These are phyloP conservation scores for Cebus imitator DNA, from an alignment of 2,113 vertebrate species.

Conservation along the genomic window DNA sequence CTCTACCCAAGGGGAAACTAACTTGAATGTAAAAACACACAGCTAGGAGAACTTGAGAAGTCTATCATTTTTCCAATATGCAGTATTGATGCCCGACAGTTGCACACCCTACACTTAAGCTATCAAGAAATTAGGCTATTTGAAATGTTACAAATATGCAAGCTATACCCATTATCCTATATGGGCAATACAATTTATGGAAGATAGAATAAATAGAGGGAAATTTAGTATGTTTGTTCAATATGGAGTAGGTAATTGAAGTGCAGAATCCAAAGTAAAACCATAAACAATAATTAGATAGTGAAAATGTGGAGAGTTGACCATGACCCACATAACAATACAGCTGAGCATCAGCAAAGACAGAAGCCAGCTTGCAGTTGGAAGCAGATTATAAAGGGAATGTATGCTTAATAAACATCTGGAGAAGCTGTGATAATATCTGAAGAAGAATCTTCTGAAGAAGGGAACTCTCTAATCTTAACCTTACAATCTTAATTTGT, in stretches of 20 bases:
- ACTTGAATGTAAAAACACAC: slow-evolving; percentile 65
- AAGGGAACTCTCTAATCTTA: slow-evolving; percentile 53
- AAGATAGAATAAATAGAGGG: slow-evolving; percentile 75
- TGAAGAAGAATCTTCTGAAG: slow-evolving; percentile 49
- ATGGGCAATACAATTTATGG: slow-evolving; percentile 74
- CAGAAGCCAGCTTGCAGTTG: slow-evolving; percentile 59
- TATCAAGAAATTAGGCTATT: slow-evolving; percentile 77
- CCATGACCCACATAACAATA: slow-evolving; percentile 78
- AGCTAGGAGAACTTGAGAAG: slow-evolving; percentile 36
- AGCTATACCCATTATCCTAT: slow-evolving; percentile 70
- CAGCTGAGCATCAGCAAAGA: slow-evolving; percentile 74
- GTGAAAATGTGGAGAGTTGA: slow-evolving; percentile 72
- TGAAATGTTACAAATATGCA: slow-evolving; percentile 73
- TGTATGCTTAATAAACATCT: slow-evolving; percentile 79
- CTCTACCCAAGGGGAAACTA: slow-evolving; percentile 59
- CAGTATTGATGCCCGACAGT: slow-evolving; percentile 54
- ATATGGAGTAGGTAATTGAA: slow-evolving; percentile 76
- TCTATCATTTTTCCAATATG: slow-evolving; percentile 71
- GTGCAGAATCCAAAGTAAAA: slow-evolving; percentile 73
- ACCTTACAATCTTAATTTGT: slow-evolving; percentile 66
- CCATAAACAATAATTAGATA: slow-evolving; percentile 81
- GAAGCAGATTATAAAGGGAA: slow-evolving; percentile 71
- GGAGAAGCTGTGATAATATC: slow-evolving; percentile 70
- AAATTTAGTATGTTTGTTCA: slow-evolving; percentile 77
- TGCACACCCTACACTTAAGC: slow-evolving; percentile 69